These are phyloP conservation scores for human (Homo sapiens) DNA, from an alignment of 2,113 vertebrate species.

Conservation along the genomic window GRCh38 chr1:188971501-188972000, in stretches of 20 bases:
- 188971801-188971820: background rate
- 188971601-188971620: background rate
- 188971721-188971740: background rate
- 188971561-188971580: background rate
- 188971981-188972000: background rate
- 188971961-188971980: background rate
- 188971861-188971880: background rate
- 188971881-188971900: background rate
- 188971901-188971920: background rate
- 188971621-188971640: background rate
- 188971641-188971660: background rate
- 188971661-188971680: background rate
- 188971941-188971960: background rate
- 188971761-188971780: background rate
- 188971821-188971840: fast-evolving
- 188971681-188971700: background rate
- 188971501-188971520: background rate
- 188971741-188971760: background rate
- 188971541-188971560: background rate
- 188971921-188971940: background rate
- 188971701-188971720: background rate
- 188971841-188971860: background rate
- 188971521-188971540: background rate
- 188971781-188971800: background rate
- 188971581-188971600: background rate